Evolutionary conservation across 2,888 invertebrate genomes (phyloP), one percentile per base, ranked within the genome.

Genomic region (Cremastobaeus sp.): DNA sequence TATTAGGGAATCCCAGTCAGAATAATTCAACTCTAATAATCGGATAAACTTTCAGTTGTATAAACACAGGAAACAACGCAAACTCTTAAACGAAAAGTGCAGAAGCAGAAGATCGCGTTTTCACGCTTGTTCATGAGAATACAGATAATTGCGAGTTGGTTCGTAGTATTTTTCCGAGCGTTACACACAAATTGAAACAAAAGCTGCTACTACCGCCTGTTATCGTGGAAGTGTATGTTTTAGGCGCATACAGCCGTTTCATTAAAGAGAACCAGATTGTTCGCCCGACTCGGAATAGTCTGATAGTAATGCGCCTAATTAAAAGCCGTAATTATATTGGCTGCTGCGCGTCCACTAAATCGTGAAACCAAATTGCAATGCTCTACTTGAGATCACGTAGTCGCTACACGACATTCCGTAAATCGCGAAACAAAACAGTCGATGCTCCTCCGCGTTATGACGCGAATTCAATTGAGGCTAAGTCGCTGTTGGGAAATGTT

Each of bases 211-310:
- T 55, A 34, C 59, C 47, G 57, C 60, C 55, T 62, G 48, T 55
- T 65, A 66, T 60, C 60, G 34, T 37, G 54, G 11, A 54, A 50
- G 52, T 60, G 60, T 55, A 66, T 48, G 55, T 62, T 73, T 59
- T 73, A 54, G 72, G 50, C 41, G 45, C 48, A 55, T 62, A 54
- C 52, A 60, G 70, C 54, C 68, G 57, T 76, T 76, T 77, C 76
- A 77, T 77, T 76, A 76, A 68, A 52, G 74, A 69, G 70, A 74
- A 64, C 73, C 69, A 69, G 73, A 78, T 75, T 76, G 76, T 73
- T 77, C 54, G 70, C 34, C 32, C 47, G 45, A 62, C 41, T 71
- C 55, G 70, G 48, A 74, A 75, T 75, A 71, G 69, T 55, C 57
- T 65, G 65, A 47, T 65, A 71, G 66, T 71, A 74, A 73, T 74